Percentiles rank a stretch among this genome's conserved stretches.
Evolutionary conservation across 2,888 invertebrate species (phyloP).

Genomic region (Ichneumon xanthorius): DNA sequence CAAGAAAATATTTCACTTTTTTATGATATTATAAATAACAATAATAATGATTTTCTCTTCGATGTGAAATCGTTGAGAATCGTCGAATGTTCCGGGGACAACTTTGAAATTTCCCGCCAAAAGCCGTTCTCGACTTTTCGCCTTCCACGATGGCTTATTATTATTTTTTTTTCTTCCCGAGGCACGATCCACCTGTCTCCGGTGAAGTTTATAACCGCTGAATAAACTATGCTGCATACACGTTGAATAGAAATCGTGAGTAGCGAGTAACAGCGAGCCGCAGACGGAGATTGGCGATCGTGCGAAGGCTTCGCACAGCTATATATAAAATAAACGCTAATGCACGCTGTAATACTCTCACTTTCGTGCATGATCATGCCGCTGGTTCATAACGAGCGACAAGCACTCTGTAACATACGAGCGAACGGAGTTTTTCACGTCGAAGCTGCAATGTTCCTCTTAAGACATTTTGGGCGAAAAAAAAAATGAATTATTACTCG

Average conservation of each 20-base stretch:
- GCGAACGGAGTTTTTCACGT: neutral
- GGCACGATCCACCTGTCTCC: constrained; percentile 48
- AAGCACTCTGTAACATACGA: neutral
- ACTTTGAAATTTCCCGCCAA: constrained; percentile 11
- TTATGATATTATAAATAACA: too few species aligned
- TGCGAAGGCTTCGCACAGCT: constrained; percentile 4
- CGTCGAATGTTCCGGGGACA: neutral
- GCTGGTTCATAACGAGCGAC: constrained; percentile 8
- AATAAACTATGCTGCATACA: constrained; percentile 30
- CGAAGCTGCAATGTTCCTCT: neutral
- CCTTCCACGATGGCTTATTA: neutral
- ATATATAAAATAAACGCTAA: constrained; percentile 3
- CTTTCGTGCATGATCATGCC: constrained; percentile 37
- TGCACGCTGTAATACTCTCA: constrained; percentile 47
- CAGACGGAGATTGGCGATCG: constrained; percentile 24
- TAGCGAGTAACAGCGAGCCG: constrained; percentile 10
- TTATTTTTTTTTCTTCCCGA: constrained; percentile 22
- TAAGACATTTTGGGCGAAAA: neutral
- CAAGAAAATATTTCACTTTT: too few species aligned
- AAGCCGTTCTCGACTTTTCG: constrained; percentile 2
- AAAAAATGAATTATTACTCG: neutral
- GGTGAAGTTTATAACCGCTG: constrained; percentile 39
- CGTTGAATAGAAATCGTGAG: constrained; percentile 26
- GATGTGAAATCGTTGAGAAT: neutral
- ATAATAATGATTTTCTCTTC: too few species aligned